Evolutionary conservation across 2,888 invertebrate genomes (phyloP).

Genomic region (Oscheius onirici): DNA sequence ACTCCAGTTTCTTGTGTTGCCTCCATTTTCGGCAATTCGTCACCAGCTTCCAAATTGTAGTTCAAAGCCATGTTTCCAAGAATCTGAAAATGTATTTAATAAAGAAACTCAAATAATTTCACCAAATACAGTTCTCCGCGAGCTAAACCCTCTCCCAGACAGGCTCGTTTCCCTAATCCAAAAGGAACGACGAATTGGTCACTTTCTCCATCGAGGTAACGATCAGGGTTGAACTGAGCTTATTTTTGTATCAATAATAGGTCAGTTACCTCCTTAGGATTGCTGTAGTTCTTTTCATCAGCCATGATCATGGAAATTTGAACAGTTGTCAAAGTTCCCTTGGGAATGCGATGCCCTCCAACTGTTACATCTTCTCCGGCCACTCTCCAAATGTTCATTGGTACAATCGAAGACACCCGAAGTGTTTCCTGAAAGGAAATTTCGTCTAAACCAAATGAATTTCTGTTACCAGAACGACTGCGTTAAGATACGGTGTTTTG

Average conservation of each 20-base stretch:
- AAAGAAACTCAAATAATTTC: neutral
- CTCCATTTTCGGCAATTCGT: conserved; percentile 7
- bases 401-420: conserved; percentile 22
- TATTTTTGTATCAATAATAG: neutral
- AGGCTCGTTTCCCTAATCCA: conserved; percentile 18
- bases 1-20: conserved; percentile 9
- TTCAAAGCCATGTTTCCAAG: conserved; percentile 11
- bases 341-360: conserved; percentile 33
- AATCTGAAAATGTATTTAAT: conserved; percentile 9
- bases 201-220: conserved; percentile 1
- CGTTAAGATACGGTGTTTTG: conserved; percentile 41
- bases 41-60: conserved; percentile 8
- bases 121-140: conserved; percentile 24
- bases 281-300: conserved; percentile 40
- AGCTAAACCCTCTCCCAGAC: conserved; percentile 23
- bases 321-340: conserved; percentile 39
- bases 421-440: conserved; percentile 11
- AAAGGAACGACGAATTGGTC: conserved; percentile 18
- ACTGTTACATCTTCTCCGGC: conserved; percentile 35
- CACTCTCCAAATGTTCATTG: conserved; percentile 18
- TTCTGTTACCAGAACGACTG: conserved; percentile 34
- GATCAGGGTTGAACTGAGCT: conserved; percentile 19
- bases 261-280: conserved; percentile 29
- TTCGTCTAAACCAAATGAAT: neutral
- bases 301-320: conserved; percentile 40